Conservation (phyloP, 2,113 vertebrate species). For the Heliornis fulica region DNA sequence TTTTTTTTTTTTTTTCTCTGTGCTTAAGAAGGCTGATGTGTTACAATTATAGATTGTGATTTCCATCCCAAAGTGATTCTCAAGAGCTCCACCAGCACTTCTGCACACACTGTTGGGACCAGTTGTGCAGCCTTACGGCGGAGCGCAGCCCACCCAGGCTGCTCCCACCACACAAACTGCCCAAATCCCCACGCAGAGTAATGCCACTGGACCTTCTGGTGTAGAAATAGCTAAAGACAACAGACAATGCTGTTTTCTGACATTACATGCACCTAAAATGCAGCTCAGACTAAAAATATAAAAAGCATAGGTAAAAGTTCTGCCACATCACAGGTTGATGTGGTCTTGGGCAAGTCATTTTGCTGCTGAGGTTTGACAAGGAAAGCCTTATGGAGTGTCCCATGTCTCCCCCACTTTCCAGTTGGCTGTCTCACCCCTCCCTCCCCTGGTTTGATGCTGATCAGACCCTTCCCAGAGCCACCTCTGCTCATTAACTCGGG, state of each 20-base stretch:
- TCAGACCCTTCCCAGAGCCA: not conserved
- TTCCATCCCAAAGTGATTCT: conserved; percentile 2
- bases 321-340: not conserved
- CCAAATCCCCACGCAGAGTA: not conserved
- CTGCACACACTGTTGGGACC: not conserved
- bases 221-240: not conserved
- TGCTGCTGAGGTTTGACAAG: not conserved
- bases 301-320: not conserved
- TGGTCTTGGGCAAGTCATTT: not conserved
- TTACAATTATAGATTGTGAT: conserved; percentile 18
- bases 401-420: not conserved
- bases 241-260: not conserved
- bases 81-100: not conserved
- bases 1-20: not conserved
- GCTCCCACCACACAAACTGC: not conserved
- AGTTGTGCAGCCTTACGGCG: not conserved
- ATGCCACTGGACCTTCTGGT: not conserved
- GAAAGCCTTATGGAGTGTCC: not conserved
- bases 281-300: not conserved
- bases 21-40: not conserved
- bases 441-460: not conserved
- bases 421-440: not conserved
- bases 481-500: not conserved
- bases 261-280: not conserved
- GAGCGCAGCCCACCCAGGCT: not conserved